phyloP scores from a whole-genome alignment of 2,113 vertebrate species.

The Oreochromis spilurus region DNA sequence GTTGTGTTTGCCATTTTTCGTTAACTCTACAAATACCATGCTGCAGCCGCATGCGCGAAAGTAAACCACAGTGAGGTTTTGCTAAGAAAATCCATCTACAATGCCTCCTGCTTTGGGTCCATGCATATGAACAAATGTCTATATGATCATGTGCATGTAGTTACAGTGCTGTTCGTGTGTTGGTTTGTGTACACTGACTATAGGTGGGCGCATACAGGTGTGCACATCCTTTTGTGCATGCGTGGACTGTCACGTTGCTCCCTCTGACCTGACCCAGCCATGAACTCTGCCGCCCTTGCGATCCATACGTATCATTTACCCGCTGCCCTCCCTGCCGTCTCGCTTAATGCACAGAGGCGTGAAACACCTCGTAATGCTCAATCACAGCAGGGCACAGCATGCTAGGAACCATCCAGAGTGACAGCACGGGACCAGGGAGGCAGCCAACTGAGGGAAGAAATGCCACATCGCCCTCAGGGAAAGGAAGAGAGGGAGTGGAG shows the following conservation, averaged over 20 bases:
- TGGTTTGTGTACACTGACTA: neutral
- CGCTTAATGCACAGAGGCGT: conserved; percentile 80
- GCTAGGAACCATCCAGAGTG: conserved; percentile 77
- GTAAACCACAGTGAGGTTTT: conserved; percentile 14
- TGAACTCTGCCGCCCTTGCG: conserved; percentile 75
- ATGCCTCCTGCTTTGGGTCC: neutral
- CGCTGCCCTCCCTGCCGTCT: conserved; percentile 75
- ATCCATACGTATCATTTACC: conserved; percentile 81
- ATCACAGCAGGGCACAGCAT: conserved; percentile 78
- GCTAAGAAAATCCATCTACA: neutral
- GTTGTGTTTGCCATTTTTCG: conserved; percentile 2
- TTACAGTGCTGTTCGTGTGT: neutral
- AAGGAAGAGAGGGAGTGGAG: conserved; percentile 39
- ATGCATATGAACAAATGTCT: neutral
- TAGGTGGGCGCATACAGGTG: conserved; percentile 1
- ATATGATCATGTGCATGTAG: neutral
- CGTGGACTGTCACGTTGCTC: conserved; percentile 6
- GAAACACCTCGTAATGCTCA: conserved; percentile 85
- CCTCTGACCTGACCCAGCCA: conserved; percentile 72
- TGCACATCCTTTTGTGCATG: neutral
- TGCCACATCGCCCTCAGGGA: conserved; percentile 73
- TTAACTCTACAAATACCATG: conserved; percentile 18
- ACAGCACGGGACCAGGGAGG: conserved; percentile 63
- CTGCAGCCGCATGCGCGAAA: neutral
- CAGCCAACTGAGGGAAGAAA: conserved; percentile 63